These are phyloP conservation scores for Zhuqinia jingwanae DNA, from an alignment of 2,888 invertebrate genomes.

Conservation along the genomic window DNA sequence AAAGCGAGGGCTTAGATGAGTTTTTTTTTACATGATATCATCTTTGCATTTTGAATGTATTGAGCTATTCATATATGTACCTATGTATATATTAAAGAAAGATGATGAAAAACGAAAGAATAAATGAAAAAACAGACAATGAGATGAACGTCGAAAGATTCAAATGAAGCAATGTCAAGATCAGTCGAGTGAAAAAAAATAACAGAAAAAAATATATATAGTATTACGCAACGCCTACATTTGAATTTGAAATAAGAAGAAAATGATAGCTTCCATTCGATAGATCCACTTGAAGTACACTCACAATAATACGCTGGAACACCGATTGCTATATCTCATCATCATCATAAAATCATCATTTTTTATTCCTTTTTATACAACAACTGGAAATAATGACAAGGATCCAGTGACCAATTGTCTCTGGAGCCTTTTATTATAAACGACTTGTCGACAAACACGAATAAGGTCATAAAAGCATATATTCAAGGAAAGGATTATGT, in stretches of 20 bases:
- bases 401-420: constrained; percentile 30
- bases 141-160: constrained; percentile 51
- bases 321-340: neutral
- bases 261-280: no score
- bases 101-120: neutral
- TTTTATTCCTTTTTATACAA: constrained; percentile 14
- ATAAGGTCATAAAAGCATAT: neutral
- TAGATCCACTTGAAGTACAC: neutral
- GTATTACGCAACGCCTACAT: constrained; percentile 35
- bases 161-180: constrained; percentile 48
- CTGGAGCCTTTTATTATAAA: neutral
- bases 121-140: constrained; percentile 34
- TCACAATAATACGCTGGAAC: neutral
- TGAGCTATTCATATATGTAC: no score
- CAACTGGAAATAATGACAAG: constrained; percentile 42
- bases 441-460: neutral
- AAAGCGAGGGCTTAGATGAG: no score
- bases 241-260: neutral
- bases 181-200: constrained; percentile 42
- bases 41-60: no score
- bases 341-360: neutral
- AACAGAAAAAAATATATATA: neutral
- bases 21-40: no score
- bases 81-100: no score
- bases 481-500: neutral